Base-by-base conservation (phyloP, 2,113 vertebrate genomes). In the Hydrolagus affinis region DNA sequence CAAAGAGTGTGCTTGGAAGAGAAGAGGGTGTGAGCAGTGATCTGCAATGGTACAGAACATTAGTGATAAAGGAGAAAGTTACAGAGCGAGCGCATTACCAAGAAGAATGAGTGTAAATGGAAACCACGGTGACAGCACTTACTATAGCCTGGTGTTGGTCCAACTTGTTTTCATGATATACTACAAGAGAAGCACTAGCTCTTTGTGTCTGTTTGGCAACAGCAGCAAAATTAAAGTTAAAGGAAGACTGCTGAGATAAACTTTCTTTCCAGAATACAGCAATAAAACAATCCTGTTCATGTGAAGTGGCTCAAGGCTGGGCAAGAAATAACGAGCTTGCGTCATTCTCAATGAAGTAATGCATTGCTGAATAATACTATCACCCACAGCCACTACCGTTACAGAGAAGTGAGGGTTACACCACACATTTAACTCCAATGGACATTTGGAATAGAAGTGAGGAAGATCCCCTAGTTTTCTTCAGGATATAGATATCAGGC, bases 131-230 rank as follows among this genome's bases (percentile, higher is more conserved):
- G 44, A 76, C 74, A 76, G 44, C 56, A 8, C 8, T n/a, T 9
- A 15, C 74, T 57, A 76, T n/a, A 56, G 8, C 21, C 17, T 59
- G 15, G 30, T 17, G 12, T 15, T 56, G 56, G 30, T 19, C 15
- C 73, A 23, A 14, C 74, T 76, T 76, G 74, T 10, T 76, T 57
- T 59, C n/a, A 57, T 44, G 44, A 2, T 56, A 12, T 21, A 44
- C 44, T 73, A 72, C 70, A 72, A 71, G 70, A 10, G n/a, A 8
- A 71, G n/a, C 14, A 10, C 14, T 12, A 72, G 28, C 28, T 10
- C 70, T 72, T 72, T 72, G 57, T 59, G 57, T n/a, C n/a, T n/a
- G 74, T 21, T 76, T 76, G 74, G 11, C 74, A 76, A 76, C 21
- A 57, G n/a, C 57, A 76, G 11, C 57, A 59, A 76, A 56, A 59